Conservation (phyloP, 2,113 vertebrate species). For the Origma solitaria region DNA sequence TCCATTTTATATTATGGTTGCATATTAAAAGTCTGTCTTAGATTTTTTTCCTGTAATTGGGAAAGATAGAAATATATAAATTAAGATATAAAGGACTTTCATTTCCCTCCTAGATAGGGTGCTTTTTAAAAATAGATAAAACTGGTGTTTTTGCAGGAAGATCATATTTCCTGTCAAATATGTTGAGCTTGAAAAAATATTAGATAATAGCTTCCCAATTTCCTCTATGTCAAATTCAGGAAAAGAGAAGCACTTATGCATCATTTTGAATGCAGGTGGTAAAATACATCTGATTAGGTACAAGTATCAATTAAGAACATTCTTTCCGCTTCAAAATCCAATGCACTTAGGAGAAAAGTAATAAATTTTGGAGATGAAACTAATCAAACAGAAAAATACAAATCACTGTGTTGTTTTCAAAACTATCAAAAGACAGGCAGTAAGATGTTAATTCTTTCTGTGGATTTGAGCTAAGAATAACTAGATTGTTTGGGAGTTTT, state of each 20-base stretch:
- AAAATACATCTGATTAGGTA: background rate
- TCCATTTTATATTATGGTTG: background rate
- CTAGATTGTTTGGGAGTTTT: background rate
- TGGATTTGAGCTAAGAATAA: background rate
- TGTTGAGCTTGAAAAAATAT: background rate
- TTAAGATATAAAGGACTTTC: background rate
- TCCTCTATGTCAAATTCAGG: conserved; percentile 26
- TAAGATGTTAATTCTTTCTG: background rate
- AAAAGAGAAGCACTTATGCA: background rate
- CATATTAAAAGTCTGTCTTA: background rate
- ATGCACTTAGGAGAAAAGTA: background rate
- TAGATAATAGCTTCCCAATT: conserved; percentile 23
- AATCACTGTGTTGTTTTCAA: background rate
- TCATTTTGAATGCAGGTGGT: conserved; percentile 28
- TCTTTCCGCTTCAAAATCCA: background rate
- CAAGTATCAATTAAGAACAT: background rate
- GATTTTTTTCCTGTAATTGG: background rate
- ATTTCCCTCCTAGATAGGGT: background rate
- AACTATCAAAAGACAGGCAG: background rate
- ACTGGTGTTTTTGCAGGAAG: background rate
- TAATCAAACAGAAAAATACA: background rate
- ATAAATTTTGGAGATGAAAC: background rate
- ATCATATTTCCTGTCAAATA: conserved; percentile 19
- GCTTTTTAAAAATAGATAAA: background rate
- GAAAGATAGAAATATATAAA: background rate